Percentiles rank a stretch among this genome's conserved stretches.
Conservation (phyloP, 2,113 vertebrate species). For the Eclectus roratus region DNA sequence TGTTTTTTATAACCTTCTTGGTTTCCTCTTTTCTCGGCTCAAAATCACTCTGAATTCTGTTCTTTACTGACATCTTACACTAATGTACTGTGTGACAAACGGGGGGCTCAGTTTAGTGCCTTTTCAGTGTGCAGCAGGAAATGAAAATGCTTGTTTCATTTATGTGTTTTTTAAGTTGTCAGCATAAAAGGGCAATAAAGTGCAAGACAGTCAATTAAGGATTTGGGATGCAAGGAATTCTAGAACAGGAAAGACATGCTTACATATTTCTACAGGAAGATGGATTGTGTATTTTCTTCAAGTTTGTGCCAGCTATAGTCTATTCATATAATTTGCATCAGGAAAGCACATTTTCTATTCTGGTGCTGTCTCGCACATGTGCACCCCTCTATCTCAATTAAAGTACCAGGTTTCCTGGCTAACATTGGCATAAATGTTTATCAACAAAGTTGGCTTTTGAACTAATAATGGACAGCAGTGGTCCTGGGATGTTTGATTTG, state of each 20-base stretch:
- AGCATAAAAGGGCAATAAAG: not conserved
- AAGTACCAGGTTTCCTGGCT: not conserved
- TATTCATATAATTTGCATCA: not conserved
- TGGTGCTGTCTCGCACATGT: not conserved
- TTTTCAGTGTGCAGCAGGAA: not conserved
- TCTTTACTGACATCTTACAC: not conserved
- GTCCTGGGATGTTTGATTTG: not conserved
- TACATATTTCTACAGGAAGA: not conserved
- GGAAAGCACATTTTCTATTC: not conserved
- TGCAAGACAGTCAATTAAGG: not conserved
- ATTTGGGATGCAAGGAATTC: not conserved
- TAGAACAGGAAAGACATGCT: not conserved
- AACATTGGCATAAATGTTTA: not conserved
- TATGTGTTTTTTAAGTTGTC: not conserved
- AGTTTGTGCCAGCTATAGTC: not conserved
- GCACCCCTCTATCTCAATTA: not conserved
- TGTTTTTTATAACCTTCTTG: not conserved
- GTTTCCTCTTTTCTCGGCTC: not conserved
- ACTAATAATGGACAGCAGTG: not conserved
- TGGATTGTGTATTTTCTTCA: not conserved
- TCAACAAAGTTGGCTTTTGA: not conserved
- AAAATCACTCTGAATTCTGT: not conserved
- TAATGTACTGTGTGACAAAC: not conserved
- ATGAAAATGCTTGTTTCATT: not conserved
- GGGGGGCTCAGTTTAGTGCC: too few relatives aligned